Base-by-base conservation (phyloP, 2,888 invertebrate species). In the Cyclophora punctaria region DNA sequence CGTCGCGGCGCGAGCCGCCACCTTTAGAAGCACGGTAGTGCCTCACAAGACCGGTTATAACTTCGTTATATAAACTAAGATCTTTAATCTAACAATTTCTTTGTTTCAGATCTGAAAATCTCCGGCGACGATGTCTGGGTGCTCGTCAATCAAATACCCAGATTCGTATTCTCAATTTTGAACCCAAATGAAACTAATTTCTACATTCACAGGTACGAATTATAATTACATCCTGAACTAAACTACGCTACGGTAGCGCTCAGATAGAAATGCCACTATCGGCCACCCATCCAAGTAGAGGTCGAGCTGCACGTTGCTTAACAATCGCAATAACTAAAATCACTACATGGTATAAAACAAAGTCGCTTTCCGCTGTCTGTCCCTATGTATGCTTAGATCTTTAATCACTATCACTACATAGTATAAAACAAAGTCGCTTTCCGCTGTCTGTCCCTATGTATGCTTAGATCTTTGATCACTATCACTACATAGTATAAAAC, bases 61-160 rank as follows among this genome's bases (percentile, higher is more conserved):
- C n/a, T 4, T 34, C 20, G 3, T 44, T 40, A 34, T 1, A 7
- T 7, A 42, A 7, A 5, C 35, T 43, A 33, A 46, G 34, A 5
- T 20, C 37, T 35, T 44, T 41, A 20, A 20, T 20, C 20, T 20
- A 1, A 20, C 20, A 1, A 20, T 48, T 46, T 47, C 49, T 33
- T 46, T 52, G 3, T 46, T 74, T 75, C 73, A 87, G 71, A 86
- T 73, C 56, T 87, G 7, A 75, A 92, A 73, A 78, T 94, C 37
- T 89, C 88, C 46, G 84, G 87, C 0, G 87, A 90, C 3, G 89
- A 90, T 3, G 84, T 94, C 0, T 93, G 93, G 90, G 80, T 93
- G 0, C 77, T 94, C 50, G 90, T 91, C 0, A 94, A 94, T 63
- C 90, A 90, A 4, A 91, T 94, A 82, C 93, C 93, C 0, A 83